Base-by-base conservation (phyloP, 2,797 vertebrate genomes). In the Syndactyla subalaris region DNA sequence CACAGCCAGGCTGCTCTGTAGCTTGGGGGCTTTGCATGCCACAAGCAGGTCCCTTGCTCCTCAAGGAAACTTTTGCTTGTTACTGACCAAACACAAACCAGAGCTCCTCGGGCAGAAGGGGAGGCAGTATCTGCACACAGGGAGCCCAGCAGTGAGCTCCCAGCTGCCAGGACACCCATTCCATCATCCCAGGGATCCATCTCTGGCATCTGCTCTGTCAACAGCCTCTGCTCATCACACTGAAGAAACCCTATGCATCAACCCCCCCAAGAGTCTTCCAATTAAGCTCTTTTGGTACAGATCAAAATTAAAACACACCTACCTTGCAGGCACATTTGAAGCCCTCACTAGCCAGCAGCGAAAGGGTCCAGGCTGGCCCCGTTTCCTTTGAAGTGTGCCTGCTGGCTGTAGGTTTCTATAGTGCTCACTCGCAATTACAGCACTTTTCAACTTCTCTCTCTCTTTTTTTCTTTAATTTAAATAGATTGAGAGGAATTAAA, bases 401-500 rank as follows among this genome's bases (percentile, higher is more conserved):
- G 88, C 91, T 95, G 91, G 91, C 76, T 96, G 73, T 45, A 81
- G 76, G 85, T 48, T 94, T 88, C 93, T 90, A 22, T 81, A 72
- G 76, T 23, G 62, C 48, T 89, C 62, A 23, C 63, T 86, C 0
- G 54, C 92, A 96, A 96, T 94, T 97, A 96, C 76, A 86, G 85
- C 46, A 92, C 82, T 95, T 96, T 93, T 93, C 89, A 92, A 92
- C 79, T 84, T 66, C 49, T 90, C 58, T 86, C 30, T 71, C 23
- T 70, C 66, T 36, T n/a, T 62, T 82, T 92, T 92, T 72, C 87
- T 95, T 83, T 76, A 88, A 95, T 89, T 94, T 94, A 95, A 94
- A 95, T 67, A 95, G 79, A 93, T 87, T 89, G 91, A 96, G 91
- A 93, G 73, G 58, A 96, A 96, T 93, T 95, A 70, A 91, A 92